Evolutionary conservation across 35 echinoderm and acorn worm genomes (phyloP).

Genomic region (Holothuria glaberrima): DNA sequence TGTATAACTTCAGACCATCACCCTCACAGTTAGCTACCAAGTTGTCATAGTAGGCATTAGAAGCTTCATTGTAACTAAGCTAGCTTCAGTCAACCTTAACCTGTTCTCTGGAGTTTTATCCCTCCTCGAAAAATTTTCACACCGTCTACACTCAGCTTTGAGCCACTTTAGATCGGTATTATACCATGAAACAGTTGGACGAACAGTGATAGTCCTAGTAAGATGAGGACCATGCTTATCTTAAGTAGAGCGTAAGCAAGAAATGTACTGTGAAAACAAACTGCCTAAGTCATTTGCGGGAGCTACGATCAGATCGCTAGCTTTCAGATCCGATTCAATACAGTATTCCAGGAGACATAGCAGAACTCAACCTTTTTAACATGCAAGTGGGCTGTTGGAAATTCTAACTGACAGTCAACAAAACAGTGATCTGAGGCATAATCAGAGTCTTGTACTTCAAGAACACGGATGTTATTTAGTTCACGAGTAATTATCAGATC

Average conservation of each 20-base stretch:
- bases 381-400: too few species aligned
- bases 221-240: slow-evolving; percentile 1
- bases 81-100: slow-evolving; percentile 10
- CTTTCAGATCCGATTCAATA: too few species aligned
- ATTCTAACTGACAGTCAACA: too few species aligned
- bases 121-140: too few species aligned
- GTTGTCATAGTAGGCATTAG: too few species aligned
- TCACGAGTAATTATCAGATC: slow-evolving; percentile 8
- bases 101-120: too few species aligned
- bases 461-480: neutral
- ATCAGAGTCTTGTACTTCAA: neutral
- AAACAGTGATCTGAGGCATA: too few species aligned
- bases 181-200: slow-evolving; percentile 17
- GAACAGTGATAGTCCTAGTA: slow-evolving; percentile 13
- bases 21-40: slow-evolving; percentile 1
- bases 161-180: neutral
- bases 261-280: too few species aligned
- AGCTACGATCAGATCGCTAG: too few species aligned
- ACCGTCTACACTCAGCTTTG: too few species aligned
- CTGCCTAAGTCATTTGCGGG: too few species aligned
- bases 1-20: neutral
- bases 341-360: too few species aligned
- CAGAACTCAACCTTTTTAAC: slow-evolving; percentile 14
- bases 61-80: neutral
- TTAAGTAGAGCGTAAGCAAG: neutral